Conservation (phyloP, 2,888 invertebrate genomes). For the Fissipunctia ypsillon region DNA sequence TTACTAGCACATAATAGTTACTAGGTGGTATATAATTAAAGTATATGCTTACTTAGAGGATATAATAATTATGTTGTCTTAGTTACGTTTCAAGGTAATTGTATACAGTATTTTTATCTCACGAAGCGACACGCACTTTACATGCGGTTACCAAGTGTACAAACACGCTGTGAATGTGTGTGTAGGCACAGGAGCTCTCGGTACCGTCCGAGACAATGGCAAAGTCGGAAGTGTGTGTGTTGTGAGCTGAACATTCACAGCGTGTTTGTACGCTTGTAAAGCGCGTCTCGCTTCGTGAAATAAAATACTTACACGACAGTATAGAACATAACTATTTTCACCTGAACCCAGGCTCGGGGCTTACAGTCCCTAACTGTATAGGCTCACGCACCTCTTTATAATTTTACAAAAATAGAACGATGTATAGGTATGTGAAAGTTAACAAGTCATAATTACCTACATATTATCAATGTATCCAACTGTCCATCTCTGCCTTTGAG, state of each 20-base stretch:
- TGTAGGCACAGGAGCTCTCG: too few species aligned
- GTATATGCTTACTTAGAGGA: not conserved
- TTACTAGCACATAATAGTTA: slow-evolving; percentile 1
- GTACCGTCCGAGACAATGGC: too few species aligned
- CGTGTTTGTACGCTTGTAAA: too few species aligned
- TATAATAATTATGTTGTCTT: not conserved
- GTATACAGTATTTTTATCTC: too few species aligned
- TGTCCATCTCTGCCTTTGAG: not conserved
- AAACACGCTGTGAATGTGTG: too few species aligned
- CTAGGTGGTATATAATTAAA: slow-evolving; percentile 2
- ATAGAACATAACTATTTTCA: too few species aligned
- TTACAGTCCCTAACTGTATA: not conserved
- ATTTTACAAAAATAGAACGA: not conserved
- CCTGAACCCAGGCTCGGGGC: not conserved
- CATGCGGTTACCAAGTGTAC: too few species aligned
- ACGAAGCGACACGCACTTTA: too few species aligned
- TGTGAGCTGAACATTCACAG: too few species aligned
- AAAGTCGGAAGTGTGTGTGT: too few species aligned
- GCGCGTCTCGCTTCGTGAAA: too few species aligned
- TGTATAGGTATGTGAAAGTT: slow-evolving; percentile 5
- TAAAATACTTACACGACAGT: too few species aligned
- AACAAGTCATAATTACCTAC: not conserved
- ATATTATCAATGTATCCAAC: not conserved
- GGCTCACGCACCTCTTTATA: not conserved
- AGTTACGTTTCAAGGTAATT: not conserved